Conservation (phyloP, 1,140 invertebrate genomes). For the Bombus impatiens region DNA sequence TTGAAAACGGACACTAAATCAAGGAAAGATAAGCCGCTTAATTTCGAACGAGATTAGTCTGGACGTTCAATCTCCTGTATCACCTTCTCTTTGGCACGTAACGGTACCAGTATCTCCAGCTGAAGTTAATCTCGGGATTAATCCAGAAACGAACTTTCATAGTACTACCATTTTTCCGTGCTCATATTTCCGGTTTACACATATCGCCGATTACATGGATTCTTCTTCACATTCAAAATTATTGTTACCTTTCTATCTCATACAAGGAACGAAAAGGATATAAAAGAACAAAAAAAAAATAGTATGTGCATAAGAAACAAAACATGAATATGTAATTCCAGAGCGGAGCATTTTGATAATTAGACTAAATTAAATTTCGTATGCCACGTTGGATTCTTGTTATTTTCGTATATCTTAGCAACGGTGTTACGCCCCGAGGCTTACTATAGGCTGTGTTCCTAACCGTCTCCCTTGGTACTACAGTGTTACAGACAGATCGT, state of each 20-base stretch:
- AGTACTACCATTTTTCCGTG: conserved; percentile 47
- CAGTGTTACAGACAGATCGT: no score
- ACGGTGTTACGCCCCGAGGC: no score
- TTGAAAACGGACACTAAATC: conserved; percentile 54
- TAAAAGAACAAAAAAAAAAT: neutral
- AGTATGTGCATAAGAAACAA: neutral
- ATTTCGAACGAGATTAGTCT: conserved; percentile 69
- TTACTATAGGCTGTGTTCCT: no score
- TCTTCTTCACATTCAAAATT: neutral
- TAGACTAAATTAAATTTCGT: neutral
- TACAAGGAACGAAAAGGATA: no score
- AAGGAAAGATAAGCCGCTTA: conserved; percentile 68
- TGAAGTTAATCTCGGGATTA: conserved; percentile 66
- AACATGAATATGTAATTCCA: neutral
- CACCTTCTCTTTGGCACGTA: conserved; percentile 63
- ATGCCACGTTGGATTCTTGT: neutral
- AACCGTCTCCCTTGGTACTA: no score
- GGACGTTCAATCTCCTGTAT: conserved; percentile 64
- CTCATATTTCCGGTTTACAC: conserved; percentile 51
- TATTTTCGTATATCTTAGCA: no score
- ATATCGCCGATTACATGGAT: conserved; percentile 30
- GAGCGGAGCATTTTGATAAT: neutral
- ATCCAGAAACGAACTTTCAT: conserved; percentile 60
- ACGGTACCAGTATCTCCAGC: conserved; percentile 53
- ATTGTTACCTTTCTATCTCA: neutral